Evolutionary conservation across 2,797 vertebrate genomes (phyloP).

Genomic region (Pangasius djambal): DNA sequence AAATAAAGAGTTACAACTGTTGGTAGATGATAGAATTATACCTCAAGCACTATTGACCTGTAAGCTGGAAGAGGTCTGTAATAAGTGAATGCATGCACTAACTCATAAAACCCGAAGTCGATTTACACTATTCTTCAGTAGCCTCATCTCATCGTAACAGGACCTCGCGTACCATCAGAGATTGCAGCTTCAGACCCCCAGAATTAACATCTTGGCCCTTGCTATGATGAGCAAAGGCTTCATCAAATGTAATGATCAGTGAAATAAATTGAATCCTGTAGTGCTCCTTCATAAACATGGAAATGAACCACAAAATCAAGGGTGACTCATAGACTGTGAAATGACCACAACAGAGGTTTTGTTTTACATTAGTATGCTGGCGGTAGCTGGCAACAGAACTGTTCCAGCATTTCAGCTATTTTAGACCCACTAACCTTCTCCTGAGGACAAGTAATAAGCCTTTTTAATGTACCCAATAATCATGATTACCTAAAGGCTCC

Average conservation of each 20-base stretch:
- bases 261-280: slow-evolving; percentile 65
- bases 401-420: slow-evolving; percentile 76
- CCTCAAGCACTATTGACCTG: slow-evolving; percentile 15
- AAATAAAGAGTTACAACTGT: slow-evolving; percentile 17
- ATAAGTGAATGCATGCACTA: slow-evolving; percentile 26
- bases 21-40: slow-evolving; percentile 33
- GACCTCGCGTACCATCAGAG: slow-evolving; percentile 50
- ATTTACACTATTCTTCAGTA: slow-evolving; percentile 44
- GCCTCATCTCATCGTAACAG: slow-evolving; percentile 44
- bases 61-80: slow-evolving; percentile 8
- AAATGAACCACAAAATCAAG: slow-evolving; percentile 69
- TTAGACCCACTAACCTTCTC: slow-evolving; percentile 78
- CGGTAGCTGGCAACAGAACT: slow-evolving; percentile 67
- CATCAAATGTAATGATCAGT: slow-evolving; percentile 67
- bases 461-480: slow-evolving; percentile 80
- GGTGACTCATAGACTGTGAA: slow-evolving; percentile 70
- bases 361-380: slow-evolving; percentile 71
- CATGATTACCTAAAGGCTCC: slow-evolving; percentile 70
- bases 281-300: slow-evolving; percentile 66
- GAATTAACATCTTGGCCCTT: slow-evolving; percentile 52
- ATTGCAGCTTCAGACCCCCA: slow-evolving; percentile 44
- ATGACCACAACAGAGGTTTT: slow-evolving; percentile 65
- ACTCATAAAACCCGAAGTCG: slow-evolving; percentile 37
- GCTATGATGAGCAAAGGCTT: slow-evolving; percentile 59
- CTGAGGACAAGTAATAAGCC: slow-evolving; percentile 74